Evolutionary conservation across 2,888 invertebrate species (phyloP), one percentile per base, ranked within the genome.

Genomic region (Bombylius major): DNA sequence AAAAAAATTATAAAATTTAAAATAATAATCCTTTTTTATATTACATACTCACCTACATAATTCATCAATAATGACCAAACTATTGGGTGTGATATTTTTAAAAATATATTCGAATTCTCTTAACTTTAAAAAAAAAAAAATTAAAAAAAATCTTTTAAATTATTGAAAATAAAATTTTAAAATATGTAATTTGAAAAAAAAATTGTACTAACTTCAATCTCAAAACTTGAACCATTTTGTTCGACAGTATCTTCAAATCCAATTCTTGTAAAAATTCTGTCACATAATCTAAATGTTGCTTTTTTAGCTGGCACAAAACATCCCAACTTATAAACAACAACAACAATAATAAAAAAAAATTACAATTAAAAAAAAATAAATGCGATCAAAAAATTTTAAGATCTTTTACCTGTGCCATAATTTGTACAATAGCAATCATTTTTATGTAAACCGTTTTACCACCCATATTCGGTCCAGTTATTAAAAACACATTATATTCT

Each of bases 381-480:
- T 39, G 23, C 39, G 11, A 23, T 51, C 6, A 23, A 31, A 50
- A n/a, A 12, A 50, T 8, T 23, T 31, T 4, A 31, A 45, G 5
- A 42, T 31, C 13, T 23, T n/a, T n/a, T 62, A 87, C 86, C 78
- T 95, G 96, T 31, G 94, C 92, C 84, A 97, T 86, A 42, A 97
- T 84, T 76, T 95, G 94, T 49, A 95, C 74, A 31, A 92, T 75
- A 55, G 89, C 87, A 55, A 94, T 81, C 76, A 94, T 93, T 66
- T 91, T 86, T 56, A 96, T 82, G 68, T 89, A 95, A 59, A 94
- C 89, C 57, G 91, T 92, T 77, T 97, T 97, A 36, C 96, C 97
- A 62, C 92, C 89, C 87, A 95, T 95, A 69, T 97, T 97, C 1
- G 95, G 92, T 31, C 97, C 96, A 11, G 92, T 94, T 62, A 97